Conservation (phyloP, 1,140 invertebrate genomes). For the Goniozus legneri region DNA sequence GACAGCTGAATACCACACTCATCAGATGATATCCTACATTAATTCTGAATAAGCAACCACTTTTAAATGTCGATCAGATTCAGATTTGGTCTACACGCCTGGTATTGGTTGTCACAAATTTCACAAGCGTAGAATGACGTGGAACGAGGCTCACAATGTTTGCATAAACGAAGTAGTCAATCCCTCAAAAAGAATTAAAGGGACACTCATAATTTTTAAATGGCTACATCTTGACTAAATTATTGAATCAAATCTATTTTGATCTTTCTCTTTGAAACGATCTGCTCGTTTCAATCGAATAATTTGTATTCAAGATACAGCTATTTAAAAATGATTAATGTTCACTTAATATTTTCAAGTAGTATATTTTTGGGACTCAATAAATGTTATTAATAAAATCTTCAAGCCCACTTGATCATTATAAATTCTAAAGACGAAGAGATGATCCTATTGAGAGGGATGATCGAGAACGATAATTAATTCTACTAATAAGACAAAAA, state of each 20-base stretch:
- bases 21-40: too few species aligned
- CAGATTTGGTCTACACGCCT: slow-evolving; percentile 10
- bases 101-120: slow-evolving; percentile 16
- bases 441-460: background rate
- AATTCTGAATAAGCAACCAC: too few species aligned
- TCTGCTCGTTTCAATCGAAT: background rate
- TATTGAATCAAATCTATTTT: background rate
- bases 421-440: slow-evolving; percentile 12
- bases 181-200: background rate
- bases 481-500: too few species aligned
- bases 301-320: background rate
- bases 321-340: background rate
- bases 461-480: slow-evolving; percentile 1
- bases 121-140: slow-evolving; percentile 4
- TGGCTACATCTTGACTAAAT: background rate
- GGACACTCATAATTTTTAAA: too few species aligned
- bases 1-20: background rate
- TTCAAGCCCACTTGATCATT: slow-evolving; percentile 18
- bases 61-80: too few species aligned
- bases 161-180: slow-evolving; percentile 15
- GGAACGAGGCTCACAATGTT: slow-evolving; percentile 12
- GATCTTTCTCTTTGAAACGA: background rate
- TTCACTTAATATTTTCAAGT: background rate
- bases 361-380: background rate
- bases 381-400: background rate